phyloP scores from a whole-genome alignment of 2,888 invertebrate genomes.

The Tachina lurida region DNA sequence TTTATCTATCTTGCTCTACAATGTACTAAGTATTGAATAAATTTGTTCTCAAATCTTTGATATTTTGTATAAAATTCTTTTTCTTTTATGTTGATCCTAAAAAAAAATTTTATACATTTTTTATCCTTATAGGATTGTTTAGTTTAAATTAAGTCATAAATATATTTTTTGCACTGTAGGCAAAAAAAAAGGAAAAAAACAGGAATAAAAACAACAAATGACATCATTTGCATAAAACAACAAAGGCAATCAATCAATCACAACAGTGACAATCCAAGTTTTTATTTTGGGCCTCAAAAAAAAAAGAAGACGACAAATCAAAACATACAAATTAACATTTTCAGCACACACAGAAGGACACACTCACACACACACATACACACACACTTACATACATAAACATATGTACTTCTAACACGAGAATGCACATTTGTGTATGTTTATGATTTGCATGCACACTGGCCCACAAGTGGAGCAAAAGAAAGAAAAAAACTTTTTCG shows the following conservation, averaged over 20 bases:
- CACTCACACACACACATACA: background rate
- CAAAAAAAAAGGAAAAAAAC: background rate
- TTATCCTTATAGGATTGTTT: constrained; percentile 3
- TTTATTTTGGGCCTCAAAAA: constrained; percentile 18
- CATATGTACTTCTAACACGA: background rate
- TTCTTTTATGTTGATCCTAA: background rate
- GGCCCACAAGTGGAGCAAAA: constrained; percentile 3
- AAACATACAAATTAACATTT: constrained; percentile 68
- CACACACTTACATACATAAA: background rate
- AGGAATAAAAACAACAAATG: constrained; percentile 2
- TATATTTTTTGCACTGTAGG: background rate
- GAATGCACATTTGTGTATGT: constrained; percentile 25
- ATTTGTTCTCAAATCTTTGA: background rate
- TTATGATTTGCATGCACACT: constrained; percentile 42
- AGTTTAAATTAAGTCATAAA: constrained; percentile 53
- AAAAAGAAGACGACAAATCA: constrained; percentile 23
- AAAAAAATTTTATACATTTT: background rate
- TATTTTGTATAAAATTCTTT: background rate
- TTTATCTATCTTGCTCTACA: too few species aligned
- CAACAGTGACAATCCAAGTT: constrained; percentile 66
- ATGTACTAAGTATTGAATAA: too few species aligned
- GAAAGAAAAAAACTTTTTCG: constrained; percentile 11
- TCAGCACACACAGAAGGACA: background rate
- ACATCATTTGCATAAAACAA: constrained; percentile 69
- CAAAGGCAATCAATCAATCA: constrained; percentile 70